These are phyloP conservation scores for Lathamus discolor DNA, from an alignment of 2,113 vertebrate species.

Conservation along the genomic window DNA sequence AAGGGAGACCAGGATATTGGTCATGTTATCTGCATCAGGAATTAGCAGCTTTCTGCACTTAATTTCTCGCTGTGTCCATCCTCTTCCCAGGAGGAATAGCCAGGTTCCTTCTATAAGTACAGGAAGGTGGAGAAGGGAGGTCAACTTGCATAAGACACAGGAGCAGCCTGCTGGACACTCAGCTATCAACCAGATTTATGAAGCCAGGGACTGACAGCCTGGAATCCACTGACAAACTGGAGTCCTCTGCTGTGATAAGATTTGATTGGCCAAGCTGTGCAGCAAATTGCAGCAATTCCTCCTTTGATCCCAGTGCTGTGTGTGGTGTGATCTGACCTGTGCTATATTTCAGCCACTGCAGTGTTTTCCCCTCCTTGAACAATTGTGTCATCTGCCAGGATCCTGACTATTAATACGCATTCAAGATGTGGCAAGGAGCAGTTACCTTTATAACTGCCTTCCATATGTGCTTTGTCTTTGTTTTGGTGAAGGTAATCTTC, in stretches of 20 bases:
- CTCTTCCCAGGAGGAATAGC: background rate
- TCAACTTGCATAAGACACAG: background rate
- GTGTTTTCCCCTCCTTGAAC: background rate
- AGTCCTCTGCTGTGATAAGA: background rate
- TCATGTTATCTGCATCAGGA: background rate
- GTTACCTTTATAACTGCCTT: background rate
- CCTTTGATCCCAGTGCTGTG: background rate
- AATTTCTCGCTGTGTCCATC: background rate
- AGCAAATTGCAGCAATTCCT: background rate
- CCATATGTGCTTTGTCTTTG: background rate
- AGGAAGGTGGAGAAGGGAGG: background rate
- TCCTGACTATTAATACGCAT: background rate
- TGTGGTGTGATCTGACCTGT: background rate
- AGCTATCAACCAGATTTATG: background rate
- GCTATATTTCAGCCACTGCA: background rate
- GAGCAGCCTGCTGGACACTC: background rate
- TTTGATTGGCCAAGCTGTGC: background rate
- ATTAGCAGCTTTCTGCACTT: background rate
- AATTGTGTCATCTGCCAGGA: background rate
- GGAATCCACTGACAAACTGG: background rate
- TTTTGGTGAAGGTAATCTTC: background rate
- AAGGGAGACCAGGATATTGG: background rate
- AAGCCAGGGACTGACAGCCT: background rate
- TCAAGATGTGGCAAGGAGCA: background rate
- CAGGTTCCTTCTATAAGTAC: background rate